These are phyloP conservation scores for Apus apus DNA, from an alignment of 2,113 vertebrate genomes.

Conservation along the genomic window DNA sequence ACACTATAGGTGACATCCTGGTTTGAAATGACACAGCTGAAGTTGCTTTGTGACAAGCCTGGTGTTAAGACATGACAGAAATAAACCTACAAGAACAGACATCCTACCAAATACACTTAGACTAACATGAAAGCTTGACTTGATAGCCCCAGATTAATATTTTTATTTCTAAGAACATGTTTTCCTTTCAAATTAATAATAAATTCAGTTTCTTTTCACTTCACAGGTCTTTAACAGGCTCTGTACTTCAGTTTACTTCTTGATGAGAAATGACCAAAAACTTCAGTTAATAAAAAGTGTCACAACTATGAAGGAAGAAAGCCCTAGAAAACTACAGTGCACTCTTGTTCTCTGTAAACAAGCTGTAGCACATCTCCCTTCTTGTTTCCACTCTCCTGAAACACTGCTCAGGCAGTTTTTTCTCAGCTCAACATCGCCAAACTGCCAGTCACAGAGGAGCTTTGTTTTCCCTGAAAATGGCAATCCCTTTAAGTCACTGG, in stretches of 20 bases:
- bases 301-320: not conserved
- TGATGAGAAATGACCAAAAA: not conserved
- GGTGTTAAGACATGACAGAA: slow-evolving; percentile 42
- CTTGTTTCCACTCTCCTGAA: not conserved
- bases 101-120: slow-evolving; percentile 52
- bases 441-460: not conserved
- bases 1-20: slow-evolving; percentile 4
- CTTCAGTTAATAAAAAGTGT: not conserved
- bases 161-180: not conserved
- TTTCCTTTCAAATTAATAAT: slow-evolving; percentile 55
- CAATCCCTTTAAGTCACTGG: not conserved
- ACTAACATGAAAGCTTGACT: slow-evolving; percentile 45
- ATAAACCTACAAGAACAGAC: slow-evolving; percentile 47
- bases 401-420: not conserved
- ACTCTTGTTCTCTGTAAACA: not conserved
- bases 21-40: slow-evolving; percentile 33
- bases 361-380: not conserved
- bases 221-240: slow-evolving; percentile 13
- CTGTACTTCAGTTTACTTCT: not conserved
- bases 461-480: not conserved
- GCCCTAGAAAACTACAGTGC: not conserved
- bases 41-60: slow-evolving; percentile 38
- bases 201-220: slow-evolving; percentile 49
- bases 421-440: not conserved
- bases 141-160: slow-evolving; percentile 24